Conservation (phyloP, 2,797 vertebrate species). For the Hoplostethus mediterraneus region DNA sequence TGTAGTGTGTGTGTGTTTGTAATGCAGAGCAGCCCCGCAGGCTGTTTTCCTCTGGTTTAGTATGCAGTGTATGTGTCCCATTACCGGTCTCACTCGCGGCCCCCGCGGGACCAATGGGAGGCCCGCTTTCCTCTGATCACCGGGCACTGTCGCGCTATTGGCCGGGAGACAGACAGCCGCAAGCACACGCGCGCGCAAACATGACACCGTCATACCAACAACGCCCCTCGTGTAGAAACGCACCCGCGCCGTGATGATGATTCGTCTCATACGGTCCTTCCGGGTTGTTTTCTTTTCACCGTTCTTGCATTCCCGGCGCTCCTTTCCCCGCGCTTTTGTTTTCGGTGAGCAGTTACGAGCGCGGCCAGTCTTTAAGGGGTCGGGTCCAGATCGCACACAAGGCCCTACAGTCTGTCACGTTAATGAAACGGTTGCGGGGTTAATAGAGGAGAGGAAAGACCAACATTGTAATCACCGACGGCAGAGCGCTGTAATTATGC, state of each 20-base stretch:
- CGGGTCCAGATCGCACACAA: slow-evolving; percentile 68
- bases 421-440: slow-evolving; percentile 80
- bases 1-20: slow-evolving; percentile 20
- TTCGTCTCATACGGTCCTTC: slow-evolving; percentile 52
- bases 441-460: slow-evolving; percentile 76
- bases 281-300: slow-evolving; percentile 47
- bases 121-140: slow-evolving; percentile 75
- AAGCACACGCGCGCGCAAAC: slow-evolving; percentile 35
- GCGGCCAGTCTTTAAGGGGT: slow-evolving; percentile 65
- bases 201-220: slow-evolving; percentile 24
- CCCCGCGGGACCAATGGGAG: slow-evolving; percentile 81
- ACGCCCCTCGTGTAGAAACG: slow-evolving; percentile 53
- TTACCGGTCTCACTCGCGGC: slow-evolving; percentile 70
- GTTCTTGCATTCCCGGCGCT: slow-evolving; percentile 31
- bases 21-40: slow-evolving; percentile 65
- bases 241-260: slow-evolving; percentile 58
- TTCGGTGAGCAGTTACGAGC: slow-evolving; percentile 50
- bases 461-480: slow-evolving; percentile 76
- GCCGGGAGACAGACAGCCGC: slow-evolving; percentile 38
- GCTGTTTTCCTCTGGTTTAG: slow-evolving; percentile 78
- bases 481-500: slow-evolving; percentile 73
- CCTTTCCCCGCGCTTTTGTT: slow-evolving; percentile 54
- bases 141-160: slow-evolving; percentile 67
- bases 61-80: slow-evolving; percentile 77
- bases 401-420: slow-evolving; percentile 69